Evolutionary conservation across 2,113 vertebrate species (phyloP).

Genomic region (Dasyurus viverrinus): DNA sequence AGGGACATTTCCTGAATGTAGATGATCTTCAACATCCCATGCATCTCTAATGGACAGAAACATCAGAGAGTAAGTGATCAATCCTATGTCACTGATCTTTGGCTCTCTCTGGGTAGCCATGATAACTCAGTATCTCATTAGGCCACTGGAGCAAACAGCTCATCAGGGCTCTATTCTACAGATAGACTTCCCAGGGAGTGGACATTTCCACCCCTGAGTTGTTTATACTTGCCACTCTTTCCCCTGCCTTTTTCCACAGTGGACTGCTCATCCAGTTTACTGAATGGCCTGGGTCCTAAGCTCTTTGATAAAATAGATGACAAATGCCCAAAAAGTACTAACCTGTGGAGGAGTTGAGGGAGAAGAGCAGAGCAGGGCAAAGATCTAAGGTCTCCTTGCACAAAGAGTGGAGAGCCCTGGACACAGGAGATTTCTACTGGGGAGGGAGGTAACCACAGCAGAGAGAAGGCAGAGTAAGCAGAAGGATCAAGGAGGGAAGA

Average conservation of each 20-base stretch:
- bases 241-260: background rate
- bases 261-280: background rate
- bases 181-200: no score
- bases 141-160: background rate
- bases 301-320: background rate
- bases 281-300: background rate
- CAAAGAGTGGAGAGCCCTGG: background rate
- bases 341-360: background rate
- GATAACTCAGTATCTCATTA: no score
- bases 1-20: no score
- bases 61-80: no score
- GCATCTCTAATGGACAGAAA: no score
- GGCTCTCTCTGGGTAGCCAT: no score
- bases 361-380: background rate
- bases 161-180: background rate
- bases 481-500: background rate
- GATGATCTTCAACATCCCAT: no score
- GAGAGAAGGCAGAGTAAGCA: background rate
- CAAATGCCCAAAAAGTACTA: background rate
- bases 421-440: background rate
- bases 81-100: no score
- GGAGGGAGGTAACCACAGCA: background rate
- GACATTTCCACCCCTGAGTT: background rate
- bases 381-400: background rate
- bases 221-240: background rate